Evolutionary conservation across 2,797 vertebrate species (phyloP).

Genomic region (Sebastes goodei): DNA sequence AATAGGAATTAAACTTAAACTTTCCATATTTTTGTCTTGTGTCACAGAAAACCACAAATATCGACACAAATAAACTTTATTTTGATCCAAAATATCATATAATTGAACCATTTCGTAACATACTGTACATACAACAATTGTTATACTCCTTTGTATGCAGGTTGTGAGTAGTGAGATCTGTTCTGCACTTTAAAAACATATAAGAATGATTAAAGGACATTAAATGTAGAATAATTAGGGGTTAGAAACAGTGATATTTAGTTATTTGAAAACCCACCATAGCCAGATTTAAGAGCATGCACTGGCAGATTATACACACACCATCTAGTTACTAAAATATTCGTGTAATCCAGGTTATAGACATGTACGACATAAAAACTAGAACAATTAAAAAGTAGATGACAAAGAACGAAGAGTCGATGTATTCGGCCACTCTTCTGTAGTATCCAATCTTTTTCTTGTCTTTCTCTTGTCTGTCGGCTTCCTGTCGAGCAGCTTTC

Average conservation of each 20-base stretch:
- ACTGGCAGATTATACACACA: neutral
- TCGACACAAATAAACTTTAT: neutral
- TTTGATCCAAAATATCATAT: neutral
- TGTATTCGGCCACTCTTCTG: conserved; percentile 6
- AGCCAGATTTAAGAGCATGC: neutral
- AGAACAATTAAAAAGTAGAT: conserved; percentile 12
- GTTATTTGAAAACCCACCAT: neutral
- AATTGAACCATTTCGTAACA: neutral
- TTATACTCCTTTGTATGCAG: neutral
- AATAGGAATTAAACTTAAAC: too few relatives aligned
- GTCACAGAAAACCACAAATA: neutral
- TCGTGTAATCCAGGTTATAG: neutral
- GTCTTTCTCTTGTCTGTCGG: accelerated
- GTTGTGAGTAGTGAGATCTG: neutral
- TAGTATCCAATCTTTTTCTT: neutral
- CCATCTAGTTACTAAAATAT: neutral
- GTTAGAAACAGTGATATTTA: neutral
- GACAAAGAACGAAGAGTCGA: conserved; percentile 37
- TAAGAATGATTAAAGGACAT: neutral
- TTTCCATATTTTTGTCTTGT: neutral
- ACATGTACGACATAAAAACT: neutral
- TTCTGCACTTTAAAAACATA: neutral
- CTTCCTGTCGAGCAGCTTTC: conserved; percentile 12
- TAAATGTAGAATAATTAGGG: neutral
- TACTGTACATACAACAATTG: neutral